phyloP scores from a whole-genome alignment of 2,113 vertebrate species.

The Corvus moneduloides region DNA sequence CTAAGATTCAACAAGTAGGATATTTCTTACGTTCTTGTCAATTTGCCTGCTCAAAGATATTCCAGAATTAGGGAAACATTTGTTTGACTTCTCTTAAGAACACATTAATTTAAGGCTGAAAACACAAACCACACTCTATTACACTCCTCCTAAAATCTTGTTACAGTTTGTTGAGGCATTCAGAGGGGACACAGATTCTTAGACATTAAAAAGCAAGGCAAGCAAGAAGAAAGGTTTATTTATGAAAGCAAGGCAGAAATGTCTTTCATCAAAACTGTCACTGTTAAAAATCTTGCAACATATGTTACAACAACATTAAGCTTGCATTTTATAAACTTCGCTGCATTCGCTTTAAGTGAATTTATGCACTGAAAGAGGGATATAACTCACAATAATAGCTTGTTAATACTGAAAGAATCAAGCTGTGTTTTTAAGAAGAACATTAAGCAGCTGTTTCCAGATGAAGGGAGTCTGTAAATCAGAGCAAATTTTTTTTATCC shows the following conservation, averaged over 20 bases:
- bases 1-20: neutral
- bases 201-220: slow-evolving; percentile 45
- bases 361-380: slow-evolving; percentile 80
- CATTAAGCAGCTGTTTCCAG: slow-evolving; percentile 95
- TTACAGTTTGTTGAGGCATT: slow-evolving; percentile 19
- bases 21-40: neutral
- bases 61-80: slow-evolving; percentile 9
- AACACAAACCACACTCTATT: neutral
- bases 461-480: slow-evolving; percentile 89
- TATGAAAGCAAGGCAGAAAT: slow-evolving; percentile 61
- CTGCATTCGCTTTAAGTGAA: slow-evolving; percentile 78
- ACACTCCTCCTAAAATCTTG: neutral
- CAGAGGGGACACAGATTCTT: slow-evolving; percentile 16
- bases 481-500: slow-evolving; percentile 87
- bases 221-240: slow-evolving; percentile 68
- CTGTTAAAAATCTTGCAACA: slow-evolving; percentile 63
- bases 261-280: slow-evolving; percentile 74
- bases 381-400: slow-evolving; percentile 93
- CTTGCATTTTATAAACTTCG: slow-evolving; percentile 80
- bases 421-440: slow-evolving; percentile 88
- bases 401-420: slow-evolving; percentile 91
- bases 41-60: neutral
- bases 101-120: neutral
- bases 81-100: neutral
- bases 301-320: slow-evolving; percentile 75